Percentiles rank a stretch among this genome's conserved stretches.
Conservation (phyloP, 2,888 invertebrate species). For the Noctua pronuba region DNA sequence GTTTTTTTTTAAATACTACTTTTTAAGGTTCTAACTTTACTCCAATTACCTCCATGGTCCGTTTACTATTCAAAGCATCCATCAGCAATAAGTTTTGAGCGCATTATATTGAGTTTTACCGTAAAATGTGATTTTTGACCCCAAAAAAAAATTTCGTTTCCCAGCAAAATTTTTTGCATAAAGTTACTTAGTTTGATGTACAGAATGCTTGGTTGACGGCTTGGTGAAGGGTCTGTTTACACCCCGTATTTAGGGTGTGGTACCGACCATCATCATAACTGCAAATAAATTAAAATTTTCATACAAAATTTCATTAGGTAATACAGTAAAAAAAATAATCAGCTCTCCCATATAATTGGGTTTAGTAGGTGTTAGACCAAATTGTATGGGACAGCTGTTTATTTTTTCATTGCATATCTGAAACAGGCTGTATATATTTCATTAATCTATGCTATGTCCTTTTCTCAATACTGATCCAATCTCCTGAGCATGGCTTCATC, state of each 20-base stretch:
- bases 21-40: no score
- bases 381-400: not conserved
- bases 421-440: not conserved
- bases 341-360: not conserved
- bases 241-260: not conserved
- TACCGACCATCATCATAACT: not conserved
- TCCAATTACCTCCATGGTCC: no score
- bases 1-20: no score
- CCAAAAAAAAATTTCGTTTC: no score
- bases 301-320: not conserved
- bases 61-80: no score
- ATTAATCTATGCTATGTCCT: constrained; percentile 3
- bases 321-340: not conserved
- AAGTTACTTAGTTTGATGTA: no score
- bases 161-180: no score
- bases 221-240: no score
- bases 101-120: no score
- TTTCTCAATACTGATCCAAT: constrained; percentile 68
- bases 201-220: no score
- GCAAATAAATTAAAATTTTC: not conserved
- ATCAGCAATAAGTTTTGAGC: no score
- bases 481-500: constrained; percentile 76
- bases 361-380: not conserved
- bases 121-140: no score
- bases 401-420: not conserved